phyloP scores from a whole-genome alignment of 2,797 vertebrate genomes.

The Crocodylus rhombifer region DNA sequence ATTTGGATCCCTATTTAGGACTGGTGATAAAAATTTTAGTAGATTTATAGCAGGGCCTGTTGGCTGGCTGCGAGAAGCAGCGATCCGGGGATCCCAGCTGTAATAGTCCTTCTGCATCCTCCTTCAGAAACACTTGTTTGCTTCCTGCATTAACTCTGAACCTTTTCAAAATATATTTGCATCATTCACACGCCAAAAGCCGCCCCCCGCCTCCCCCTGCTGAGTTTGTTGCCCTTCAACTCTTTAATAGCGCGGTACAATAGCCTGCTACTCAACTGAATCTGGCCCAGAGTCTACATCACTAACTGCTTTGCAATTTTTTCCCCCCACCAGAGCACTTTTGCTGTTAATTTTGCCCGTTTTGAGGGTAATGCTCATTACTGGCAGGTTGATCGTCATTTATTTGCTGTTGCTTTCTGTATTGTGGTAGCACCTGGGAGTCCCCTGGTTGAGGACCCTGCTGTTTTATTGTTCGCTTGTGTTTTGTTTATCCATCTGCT shows the following conservation, averaged over 20 bases:
- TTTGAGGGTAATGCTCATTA: background rate
- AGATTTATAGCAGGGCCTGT: background rate
- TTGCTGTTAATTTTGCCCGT: background rate
- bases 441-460: background rate
- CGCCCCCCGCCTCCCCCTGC: too few species aligned
- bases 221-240: too few species aligned
- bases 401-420: conserved; percentile 15
- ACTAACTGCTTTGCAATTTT: background rate
- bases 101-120: background rate
- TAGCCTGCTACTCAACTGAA: background rate
- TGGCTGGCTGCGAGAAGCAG: background rate
- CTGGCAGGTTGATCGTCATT: background rate
- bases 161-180: too few species aligned
- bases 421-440: conserved; percentile 19
- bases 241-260: too few species aligned
- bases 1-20: background rate
- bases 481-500: conserved; percentile 39
- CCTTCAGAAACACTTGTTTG: background rate
- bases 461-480: background rate
- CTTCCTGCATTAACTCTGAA: too few species aligned
- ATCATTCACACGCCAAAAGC: too few species aligned
- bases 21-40: background rate
- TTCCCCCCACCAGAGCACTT: background rate
- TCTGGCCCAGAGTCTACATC: background rate
- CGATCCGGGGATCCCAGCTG: background rate